phyloP scores from a whole-genome alignment of 2,888 invertebrate species.

The Cancer borealis region DNA sequence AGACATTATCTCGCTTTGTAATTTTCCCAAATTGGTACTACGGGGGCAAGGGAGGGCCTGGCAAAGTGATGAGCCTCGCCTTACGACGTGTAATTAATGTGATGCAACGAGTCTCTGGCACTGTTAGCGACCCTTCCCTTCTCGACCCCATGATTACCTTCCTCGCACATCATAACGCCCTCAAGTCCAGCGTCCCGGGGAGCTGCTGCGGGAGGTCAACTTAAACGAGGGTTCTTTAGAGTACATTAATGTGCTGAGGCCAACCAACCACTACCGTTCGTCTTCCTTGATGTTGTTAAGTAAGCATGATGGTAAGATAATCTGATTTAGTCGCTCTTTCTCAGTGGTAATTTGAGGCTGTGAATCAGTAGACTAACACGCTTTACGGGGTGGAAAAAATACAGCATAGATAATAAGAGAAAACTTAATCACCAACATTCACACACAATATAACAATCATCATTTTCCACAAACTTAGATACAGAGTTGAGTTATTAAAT shows the following conservation, averaged over 20 bases:
- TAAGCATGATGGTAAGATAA: too few species aligned
- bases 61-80: constrained; percentile 28
- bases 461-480: background rate
- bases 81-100: constrained; percentile 50
- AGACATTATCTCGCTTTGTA: constrained; percentile 31
- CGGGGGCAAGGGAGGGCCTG: constrained; percentile 30
- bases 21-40: constrained; percentile 11
- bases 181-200: background rate
- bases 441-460: background rate
- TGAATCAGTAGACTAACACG: too few species aligned
- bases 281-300: background rate
- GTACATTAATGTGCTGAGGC: background rate
- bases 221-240: background rate
- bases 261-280: background rate
- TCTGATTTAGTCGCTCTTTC: too few species aligned
- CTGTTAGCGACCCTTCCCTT: constrained; percentile 28
- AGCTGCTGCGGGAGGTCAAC: background rate
- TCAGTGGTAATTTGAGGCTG: too few species aligned
- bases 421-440: too few species aligned
- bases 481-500: background rate
- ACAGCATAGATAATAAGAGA: too few species aligned
- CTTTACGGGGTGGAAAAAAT: too few species aligned
- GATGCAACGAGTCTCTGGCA: constrained; percentile 37
- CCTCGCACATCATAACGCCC: background rate
- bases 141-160: background rate